Evolutionary conservation across 2,797 vertebrate species (phyloP).

Genomic region (Danionella dracula): DNA sequence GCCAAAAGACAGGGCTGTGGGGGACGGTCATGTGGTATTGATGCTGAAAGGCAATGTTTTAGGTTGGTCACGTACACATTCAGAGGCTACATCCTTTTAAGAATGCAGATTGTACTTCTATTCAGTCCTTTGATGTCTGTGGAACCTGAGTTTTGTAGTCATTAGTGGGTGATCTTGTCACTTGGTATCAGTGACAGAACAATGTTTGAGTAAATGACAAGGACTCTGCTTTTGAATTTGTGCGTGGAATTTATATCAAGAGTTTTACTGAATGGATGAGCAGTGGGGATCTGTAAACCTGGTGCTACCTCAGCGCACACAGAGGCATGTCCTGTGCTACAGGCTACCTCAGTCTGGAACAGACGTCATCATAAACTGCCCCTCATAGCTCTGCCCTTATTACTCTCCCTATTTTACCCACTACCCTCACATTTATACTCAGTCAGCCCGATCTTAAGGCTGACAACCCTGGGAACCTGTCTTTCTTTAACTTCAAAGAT

Average conservation of each 20-base stretch:
- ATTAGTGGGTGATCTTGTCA: too few relatives aligned
- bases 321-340: slow-evolving; percentile 30
- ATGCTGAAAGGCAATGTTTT: slow-evolving; percentile 21
- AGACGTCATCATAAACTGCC: slow-evolving; percentile 65
- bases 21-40: slow-evolving; percentile 40
- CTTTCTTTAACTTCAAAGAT: slow-evolving; percentile 71
- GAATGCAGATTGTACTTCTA: not conserved
- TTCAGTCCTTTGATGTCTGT: not conserved
- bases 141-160: too few relatives aligned
- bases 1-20: slow-evolving; percentile 77
- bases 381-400: slow-evolving; percentile 53
- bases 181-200: too few relatives aligned
- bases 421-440: slow-evolving; percentile 26
- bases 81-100: too few relatives aligned
- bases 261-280: not conserved
- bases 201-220: too few relatives aligned
- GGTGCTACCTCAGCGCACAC: slow-evolving; percentile 16
- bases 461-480: slow-evolving; percentile 71
- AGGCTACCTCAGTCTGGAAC: slow-evolving; percentile 60
- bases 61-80: not conserved
- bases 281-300: slow-evolving; percentile 15
- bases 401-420: slow-evolving; percentile 34
- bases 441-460: slow-evolving; percentile 31
- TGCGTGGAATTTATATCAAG: not conserved
- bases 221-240: too few relatives aligned